Conservation (phyloP, 2,113 vertebrate genomes). For the Seriola dumerili region DNA sequence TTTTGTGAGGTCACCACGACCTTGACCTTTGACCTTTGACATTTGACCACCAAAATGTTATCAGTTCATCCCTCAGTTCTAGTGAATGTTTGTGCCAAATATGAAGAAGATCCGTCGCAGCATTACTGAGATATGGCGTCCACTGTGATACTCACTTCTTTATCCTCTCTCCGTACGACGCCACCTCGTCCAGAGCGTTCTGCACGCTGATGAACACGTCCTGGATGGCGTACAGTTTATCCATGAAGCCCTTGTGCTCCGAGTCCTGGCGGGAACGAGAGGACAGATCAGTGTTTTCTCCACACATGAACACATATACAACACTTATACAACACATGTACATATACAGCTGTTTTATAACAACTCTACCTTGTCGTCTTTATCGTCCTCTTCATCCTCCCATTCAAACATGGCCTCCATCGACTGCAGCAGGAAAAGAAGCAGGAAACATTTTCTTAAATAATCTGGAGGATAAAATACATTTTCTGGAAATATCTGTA, state of each 20-base stretch:
- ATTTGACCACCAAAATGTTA: no score
- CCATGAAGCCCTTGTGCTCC: slow-evolving; percentile 93
- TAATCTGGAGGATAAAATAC: neutral
- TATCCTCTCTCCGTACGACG: slow-evolving; percentile 92
- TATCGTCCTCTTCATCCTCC: slow-evolving; percentile 77
- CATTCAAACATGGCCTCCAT: slow-evolving; percentile 76
- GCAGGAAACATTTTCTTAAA: no score
- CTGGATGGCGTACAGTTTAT: slow-evolving; percentile 96
- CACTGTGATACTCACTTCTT: slow-evolving; percentile 89
- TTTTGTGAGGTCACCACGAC: no score
- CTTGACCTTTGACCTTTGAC: no score
- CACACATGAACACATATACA: no score
- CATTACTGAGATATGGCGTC: no score
- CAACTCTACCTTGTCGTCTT: slow-evolving; percentile 71
- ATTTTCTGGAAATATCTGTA: neutral
- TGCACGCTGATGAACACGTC: slow-evolving; percentile 95
- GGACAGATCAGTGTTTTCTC: neutral
- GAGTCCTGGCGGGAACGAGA: slow-evolving; percentile 83
- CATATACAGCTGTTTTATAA: no score
- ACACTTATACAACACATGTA: no score
- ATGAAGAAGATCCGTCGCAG: no score
- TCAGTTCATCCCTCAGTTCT: no score
- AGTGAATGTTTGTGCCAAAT: no score
- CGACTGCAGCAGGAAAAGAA: slow-evolving; percentile 45
- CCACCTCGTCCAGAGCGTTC: slow-evolving; percentile 92